phyloP scores from a whole-genome alignment of 2,797 vertebrate species.

The Psittacula echo region DNA sequence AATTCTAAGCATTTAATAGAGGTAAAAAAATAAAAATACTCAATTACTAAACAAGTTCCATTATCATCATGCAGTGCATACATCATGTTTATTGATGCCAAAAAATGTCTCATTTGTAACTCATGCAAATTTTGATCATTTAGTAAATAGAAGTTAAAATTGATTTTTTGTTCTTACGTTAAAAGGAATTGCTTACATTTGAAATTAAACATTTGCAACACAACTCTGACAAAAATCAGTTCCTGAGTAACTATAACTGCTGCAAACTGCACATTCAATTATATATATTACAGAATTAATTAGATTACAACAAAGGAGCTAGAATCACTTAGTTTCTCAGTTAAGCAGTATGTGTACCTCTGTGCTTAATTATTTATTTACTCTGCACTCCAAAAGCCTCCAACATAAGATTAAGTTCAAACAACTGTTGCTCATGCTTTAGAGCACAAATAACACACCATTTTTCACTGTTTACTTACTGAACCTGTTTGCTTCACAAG shows the following conservation, averaged over 20 bases:
- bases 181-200: neutral
- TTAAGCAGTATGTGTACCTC: rapidly evolving
- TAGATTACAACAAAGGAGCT: neutral
- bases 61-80: neutral
- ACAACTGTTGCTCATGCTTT: neutral
- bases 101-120: neutral
- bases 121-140: neutral
- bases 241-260: neutral
- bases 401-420: neutral
- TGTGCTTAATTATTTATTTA: neutral
- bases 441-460: neutral
- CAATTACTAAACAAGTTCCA: neutral
- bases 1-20: neutral
- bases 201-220: neutral
- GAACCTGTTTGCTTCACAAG: slow-evolving; percentile 82
- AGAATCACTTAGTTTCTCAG: neutral
- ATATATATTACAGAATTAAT: neutral
- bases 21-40: neutral
- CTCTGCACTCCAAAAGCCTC: neutral
- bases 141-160: neutral
- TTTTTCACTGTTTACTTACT: slow-evolving; percentile 67
- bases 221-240: neutral
- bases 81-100: neutral
- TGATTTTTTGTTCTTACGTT: neutral
- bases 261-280: neutral